Evolutionary conservation across 2,888 invertebrate species (phyloP), one percentile per base, ranked within the genome.

Genomic region (Agriopis aurantiaria): DNA sequence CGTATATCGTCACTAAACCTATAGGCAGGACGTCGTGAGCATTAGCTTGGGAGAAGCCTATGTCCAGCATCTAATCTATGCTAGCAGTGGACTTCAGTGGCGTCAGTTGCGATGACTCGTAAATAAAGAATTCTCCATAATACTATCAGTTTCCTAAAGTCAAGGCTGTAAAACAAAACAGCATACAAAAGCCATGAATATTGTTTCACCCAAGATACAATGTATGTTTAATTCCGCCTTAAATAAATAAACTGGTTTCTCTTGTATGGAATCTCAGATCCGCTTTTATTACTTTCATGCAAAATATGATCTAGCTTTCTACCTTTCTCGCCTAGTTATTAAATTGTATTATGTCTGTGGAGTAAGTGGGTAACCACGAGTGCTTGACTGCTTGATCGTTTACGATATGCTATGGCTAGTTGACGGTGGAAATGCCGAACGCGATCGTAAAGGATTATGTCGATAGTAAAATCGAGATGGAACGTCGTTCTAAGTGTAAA

Each of bases 261-360:
- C 66, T 59, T 55, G 63, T 62, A 62, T 49, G 70, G 70, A 66
- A 66, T 66, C 59, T 53, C 63, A 67, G 66, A 66, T 71, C 66
- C 70, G 70, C 66, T 63, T 71, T 71, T 71, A 71, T 71, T 71
- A 63, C 66, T 67, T 66, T 66, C 66, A 71, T 71, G 70, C 70
- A 71, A 71, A 71, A 71, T 71, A 71, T 71, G 59, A 67, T 71
- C 63, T 45, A 63, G 70, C 70, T 71, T 67, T 71, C 70, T 63
- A 57, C 58, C 59, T 62, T 69, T 61, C 70, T 66, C 62, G 70
- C 53, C 49, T 45, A 53, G 65, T 66, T 70, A 70, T 66, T 70
- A 70, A 66, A 70, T 70, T 70, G 63, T 70, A 65, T 69, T 65
- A 65, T 60, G 56, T 61, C 23, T 17, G 63, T 41, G 23, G 17